Base-by-base conservation (phyloP, 2,113 vertebrate species). In the Mustela lutreola region DNA sequence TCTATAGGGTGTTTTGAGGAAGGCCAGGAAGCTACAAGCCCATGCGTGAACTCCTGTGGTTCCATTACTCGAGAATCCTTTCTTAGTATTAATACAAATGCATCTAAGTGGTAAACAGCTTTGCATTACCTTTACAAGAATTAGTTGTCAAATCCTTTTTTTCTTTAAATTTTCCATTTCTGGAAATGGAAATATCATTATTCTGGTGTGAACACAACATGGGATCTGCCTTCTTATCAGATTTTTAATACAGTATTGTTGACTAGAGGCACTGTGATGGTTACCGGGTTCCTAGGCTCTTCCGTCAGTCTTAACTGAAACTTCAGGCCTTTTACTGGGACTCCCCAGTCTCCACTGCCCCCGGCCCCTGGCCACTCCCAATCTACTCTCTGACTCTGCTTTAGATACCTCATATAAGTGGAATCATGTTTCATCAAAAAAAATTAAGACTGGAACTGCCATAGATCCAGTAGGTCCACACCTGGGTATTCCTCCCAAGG, bases 101-200 rank as follows among this genome's bases (percentile, higher is more conserved):
- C 31, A 4, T 24, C 39, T 42, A 33, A 24, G 60, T 4, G 79
- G 12, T 18, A n/a, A 58, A 22, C n/a, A 4, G 21, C 89, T 82
- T 50, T 19, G 42, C 73, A 1, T 42, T 14, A 36, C 22, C 80
- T 45, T 33, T 19, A 15, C 33, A 42, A 10, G 39, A 28, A 5
- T 70, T 53, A 42, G n/a, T 70, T 80, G 86, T 80, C 58, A 89
- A n/a, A 62, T 36, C 53, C 36, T 87, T 94, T 36, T 14, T 48
- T 11, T 62, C 3, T 50, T 70, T 42, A 21, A 19, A 75, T 50
- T 48, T 36, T 48, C 36, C 48, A 18, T 56, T 56, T 50, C 67
- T 56, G 4, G 53, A 56, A 56, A 18, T 56, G 53, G 53, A 56
- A 56, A 56, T 56, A 56, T 16, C 53, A 18, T 56, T 56, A 56